Evolutionary conservation across 2,797 vertebrate species (phyloP).

Genomic region (Epinephelus awoara): DNA sequence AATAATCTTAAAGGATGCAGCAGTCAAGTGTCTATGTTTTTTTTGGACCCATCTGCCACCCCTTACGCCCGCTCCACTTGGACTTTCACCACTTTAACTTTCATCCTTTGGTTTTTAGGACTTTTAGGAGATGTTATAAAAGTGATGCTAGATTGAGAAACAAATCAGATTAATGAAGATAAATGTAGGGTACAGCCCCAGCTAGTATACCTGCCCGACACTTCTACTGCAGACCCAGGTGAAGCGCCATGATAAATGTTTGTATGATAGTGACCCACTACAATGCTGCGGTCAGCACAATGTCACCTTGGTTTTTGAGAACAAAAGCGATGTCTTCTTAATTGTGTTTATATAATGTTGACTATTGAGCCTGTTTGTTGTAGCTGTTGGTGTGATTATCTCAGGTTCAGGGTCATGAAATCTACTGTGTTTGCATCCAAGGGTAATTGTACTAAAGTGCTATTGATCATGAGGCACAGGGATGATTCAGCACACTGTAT

Average conservation of each 20-base stretch:
- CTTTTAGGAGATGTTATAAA: too few species aligned
- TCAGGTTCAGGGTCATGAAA: conserved; percentile 26
- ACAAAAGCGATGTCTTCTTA: background rate
- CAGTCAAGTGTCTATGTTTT: too few species aligned
- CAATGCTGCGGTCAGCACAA: too few species aligned
- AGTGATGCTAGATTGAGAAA: too few species aligned
- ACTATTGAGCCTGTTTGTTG: conserved; percentile 19
- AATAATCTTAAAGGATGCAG: too few species aligned
- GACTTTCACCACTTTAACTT: too few species aligned
- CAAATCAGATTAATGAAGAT: too few species aligned
- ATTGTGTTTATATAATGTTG: background rate
- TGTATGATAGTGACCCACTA: too few species aligned
- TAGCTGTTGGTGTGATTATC: background rate
- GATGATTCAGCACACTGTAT: conserved; percentile 50
- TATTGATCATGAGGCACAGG: conserved; percentile 56
- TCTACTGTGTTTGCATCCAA: conserved; percentile 32
- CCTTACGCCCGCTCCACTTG: too few species aligned
- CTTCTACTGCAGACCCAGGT: background rate
- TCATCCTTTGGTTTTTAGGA: too few species aligned
- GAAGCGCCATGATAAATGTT: background rate
- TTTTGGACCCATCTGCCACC: too few species aligned
- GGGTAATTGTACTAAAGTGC: conserved; percentile 44
- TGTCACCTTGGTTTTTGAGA: background rate
- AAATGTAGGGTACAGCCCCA: background rate
- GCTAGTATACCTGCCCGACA: background rate